Percentiles rank a stretch among this genome's conserved stretches.
Conservation (phyloP, 2,113 vertebrate species). For the zebrafish (Danio rerio) region GRCz12tu NC_133181.1:39609001-39609500, state of each 20-base stretch:
- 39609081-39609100: slow-evolving; percentile 29
- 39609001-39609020: slow-evolving; percentile 11
- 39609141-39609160: slow-evolving; percentile 3
- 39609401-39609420: background rate
- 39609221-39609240: slow-evolving; percentile 23
- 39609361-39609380: slow-evolving; percentile 16
- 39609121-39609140: slow-evolving; percentile 17
- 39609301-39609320: slow-evolving; percentile 30
- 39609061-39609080: slow-evolving; percentile 21
- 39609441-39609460: slow-evolving; percentile 31
- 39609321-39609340: slow-evolving; percentile 14
- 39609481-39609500: slow-evolving; percentile 6
- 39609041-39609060: slow-evolving; percentile 21
- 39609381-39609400: slow-evolving; percentile 7
- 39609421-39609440: slow-evolving; percentile 9
- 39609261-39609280: slow-evolving; percentile 9
- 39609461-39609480: slow-evolving; percentile 14
- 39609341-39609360: slow-evolving; percentile 14
- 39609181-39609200: slow-evolving; percentile 2
- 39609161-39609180: slow-evolving; percentile 22
- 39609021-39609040: slow-evolving; percentile 15
- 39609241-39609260: background rate
- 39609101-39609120: slow-evolving; percentile 25
- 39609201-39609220: background rate
- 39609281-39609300: slow-evolving; percentile 17